phyloP scores from a whole-genome alignment of 2,797 vertebrate species.

The Cryptoblepharus egeriae region DNA sequence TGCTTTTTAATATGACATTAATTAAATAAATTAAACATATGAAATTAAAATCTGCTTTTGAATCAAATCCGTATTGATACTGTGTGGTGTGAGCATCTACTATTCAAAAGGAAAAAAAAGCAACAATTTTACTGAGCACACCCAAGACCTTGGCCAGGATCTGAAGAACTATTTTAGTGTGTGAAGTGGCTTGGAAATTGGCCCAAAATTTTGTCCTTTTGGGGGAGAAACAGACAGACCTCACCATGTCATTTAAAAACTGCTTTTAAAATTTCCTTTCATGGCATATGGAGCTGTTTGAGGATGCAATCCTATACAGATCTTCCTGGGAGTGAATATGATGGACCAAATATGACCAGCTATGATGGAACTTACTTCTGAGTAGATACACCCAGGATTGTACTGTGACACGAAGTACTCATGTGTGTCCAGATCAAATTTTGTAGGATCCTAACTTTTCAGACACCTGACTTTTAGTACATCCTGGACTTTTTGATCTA shows the following conservation, averaged over 20 bases:
- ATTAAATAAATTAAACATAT: no score
- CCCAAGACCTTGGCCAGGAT: background rate
- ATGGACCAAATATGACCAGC: no score
- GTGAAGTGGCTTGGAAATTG: no score
- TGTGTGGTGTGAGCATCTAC: background rate
- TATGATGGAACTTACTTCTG: no score
- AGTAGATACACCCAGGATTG: no score
- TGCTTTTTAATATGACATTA: background rate
- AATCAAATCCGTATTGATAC: background rate
- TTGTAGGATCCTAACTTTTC: background rate
- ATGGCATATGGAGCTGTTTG: background rate
- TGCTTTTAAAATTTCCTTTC: background rate
- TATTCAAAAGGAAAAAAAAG: background rate
- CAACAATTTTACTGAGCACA: background rate
- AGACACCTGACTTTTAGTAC: no score
- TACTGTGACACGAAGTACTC: background rate
- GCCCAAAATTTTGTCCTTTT: background rate
- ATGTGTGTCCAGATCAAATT: background rate
- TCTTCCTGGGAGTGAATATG: no score
- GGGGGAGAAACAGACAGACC: background rate
- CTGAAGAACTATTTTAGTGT: background rate
- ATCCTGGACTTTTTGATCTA: no score
- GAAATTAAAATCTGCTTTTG: slow-evolving; percentile 2
- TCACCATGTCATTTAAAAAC: slow-evolving; percentile 2
- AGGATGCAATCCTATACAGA: no score